These are phyloP conservation scores for Colaptes auratus DNA, from an alignment of 2,113 vertebrate species.

Conservation along the genomic window DNA sequence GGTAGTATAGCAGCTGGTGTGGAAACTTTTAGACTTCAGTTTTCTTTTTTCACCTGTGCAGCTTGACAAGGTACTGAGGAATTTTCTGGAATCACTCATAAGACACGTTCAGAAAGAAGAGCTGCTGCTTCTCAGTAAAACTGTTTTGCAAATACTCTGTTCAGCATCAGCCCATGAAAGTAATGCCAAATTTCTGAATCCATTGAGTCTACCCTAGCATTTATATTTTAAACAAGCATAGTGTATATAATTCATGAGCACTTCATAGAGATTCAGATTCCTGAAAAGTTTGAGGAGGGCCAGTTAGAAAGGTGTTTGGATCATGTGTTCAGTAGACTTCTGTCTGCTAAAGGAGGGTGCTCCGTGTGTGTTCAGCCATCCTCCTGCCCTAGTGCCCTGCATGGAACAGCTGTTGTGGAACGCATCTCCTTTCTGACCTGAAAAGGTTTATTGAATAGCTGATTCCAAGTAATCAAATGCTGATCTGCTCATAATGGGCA, in stretches of 20 bases:
- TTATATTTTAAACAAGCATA: not conserved
- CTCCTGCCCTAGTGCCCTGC: not conserved
- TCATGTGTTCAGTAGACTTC: not conserved
- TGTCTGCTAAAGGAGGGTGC: not conserved
- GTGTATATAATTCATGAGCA: not conserved
- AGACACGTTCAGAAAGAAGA: not conserved
- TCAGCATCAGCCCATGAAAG: not conserved
- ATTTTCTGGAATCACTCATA: not conserved
- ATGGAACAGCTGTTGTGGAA: slow-evolving; percentile 24
- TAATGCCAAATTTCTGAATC: not conserved
- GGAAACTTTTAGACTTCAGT: not conserved
- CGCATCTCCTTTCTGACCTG: not conserved
- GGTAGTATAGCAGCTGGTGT: not conserved
- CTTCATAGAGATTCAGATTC: not conserved
- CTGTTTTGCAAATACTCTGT: not conserved
- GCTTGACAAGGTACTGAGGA: not conserved
- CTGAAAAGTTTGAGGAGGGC: not conserved
- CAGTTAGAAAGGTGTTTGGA: not conserved
- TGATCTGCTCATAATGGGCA: not conserved
- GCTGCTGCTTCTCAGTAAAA: not conserved
- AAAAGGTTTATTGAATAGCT: not conserved
- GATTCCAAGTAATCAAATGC: slow-evolving; percentile 1
- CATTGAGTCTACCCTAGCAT: not conserved
- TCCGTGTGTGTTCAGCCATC: not conserved
- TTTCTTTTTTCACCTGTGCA: not conserved